A percentile compares a stretch with the other conserved stretches of the same genome.
phyloP scores from a whole-genome alignment of 2,888 invertebrate species.

The Thymelicus acteon region DNA sequence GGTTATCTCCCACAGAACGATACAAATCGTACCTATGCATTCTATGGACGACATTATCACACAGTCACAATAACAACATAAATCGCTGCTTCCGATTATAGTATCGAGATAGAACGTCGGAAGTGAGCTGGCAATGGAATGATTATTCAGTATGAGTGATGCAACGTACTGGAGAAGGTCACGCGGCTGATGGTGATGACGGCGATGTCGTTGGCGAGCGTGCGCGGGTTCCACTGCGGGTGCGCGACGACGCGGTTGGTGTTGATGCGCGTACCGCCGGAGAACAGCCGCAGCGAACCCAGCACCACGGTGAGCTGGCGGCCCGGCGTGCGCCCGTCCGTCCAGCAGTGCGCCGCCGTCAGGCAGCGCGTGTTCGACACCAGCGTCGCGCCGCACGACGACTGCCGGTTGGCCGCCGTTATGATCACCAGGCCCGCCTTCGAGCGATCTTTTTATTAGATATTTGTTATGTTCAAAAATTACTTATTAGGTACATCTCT shows the following conservation, averaged over 20 bases:
- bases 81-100: no score
- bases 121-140: no score
- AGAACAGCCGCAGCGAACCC: conserved; percentile 48
- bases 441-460: no score
- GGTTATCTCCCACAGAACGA: no score
- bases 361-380: conserved; percentile 48
- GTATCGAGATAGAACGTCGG: no score
- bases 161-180: conserved; percentile 42
- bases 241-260: conserved; percentile 50
- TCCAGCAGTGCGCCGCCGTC: conserved; percentile 58
- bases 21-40: no score
- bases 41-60: no score
- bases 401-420: conserved; percentile 44
- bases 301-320: conserved; percentile 49
- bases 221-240: conserved; percentile 47
- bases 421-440: conserved; percentile 54
- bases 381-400: conserved; percentile 51
- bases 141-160: no score
- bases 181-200: conserved; percentile 47
- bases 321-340: conserved; percentile 48
- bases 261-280: conserved; percentile 49
- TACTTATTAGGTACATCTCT: no score
- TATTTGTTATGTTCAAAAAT: no score
- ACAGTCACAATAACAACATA: no score
- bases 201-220: conserved; percentile 52